These are phyloP conservation scores for Iguana delicatissima DNA, from an alignment of 2,797 vertebrate species.

Conservation along the genomic window DNA sequence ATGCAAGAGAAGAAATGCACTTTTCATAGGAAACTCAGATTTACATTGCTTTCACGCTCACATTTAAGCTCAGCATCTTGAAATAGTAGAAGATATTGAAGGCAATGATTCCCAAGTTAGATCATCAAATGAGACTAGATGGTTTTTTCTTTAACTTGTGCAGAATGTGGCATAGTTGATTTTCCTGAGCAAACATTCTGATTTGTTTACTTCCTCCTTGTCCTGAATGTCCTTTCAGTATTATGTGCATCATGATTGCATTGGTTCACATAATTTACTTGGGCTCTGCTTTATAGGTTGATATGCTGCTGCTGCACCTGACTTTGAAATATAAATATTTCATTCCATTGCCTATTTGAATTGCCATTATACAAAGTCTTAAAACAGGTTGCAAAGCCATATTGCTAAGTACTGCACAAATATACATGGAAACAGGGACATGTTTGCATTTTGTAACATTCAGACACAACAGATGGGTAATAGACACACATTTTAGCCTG, in stretches of 20 bases:
- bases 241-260: background rate
- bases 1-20: background rate
- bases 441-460: background rate
- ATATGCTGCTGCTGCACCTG: background rate
- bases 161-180: background rate
- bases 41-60: background rate
- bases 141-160: background rate
- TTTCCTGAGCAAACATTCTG: background rate
- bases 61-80: background rate
- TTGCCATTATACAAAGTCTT: background rate
- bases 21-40: background rate
- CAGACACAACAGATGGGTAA: conserved; percentile 28
- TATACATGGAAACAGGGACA: conserved; percentile 18
- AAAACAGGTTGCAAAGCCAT: conserved; percentile 16
- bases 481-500: conserved; percentile 11
- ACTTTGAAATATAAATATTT: background rate
- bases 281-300: background rate
- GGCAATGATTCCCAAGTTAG: background rate
- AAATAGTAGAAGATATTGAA: background rate
- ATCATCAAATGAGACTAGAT: background rate
- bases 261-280: background rate
- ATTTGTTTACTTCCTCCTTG: background rate
- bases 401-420: background rate
- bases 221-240: background rate
- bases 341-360: background rate